Base-by-base conservation (phyloP, 2,888 invertebrate genomes). In the Esperia sulphurella region DNA sequence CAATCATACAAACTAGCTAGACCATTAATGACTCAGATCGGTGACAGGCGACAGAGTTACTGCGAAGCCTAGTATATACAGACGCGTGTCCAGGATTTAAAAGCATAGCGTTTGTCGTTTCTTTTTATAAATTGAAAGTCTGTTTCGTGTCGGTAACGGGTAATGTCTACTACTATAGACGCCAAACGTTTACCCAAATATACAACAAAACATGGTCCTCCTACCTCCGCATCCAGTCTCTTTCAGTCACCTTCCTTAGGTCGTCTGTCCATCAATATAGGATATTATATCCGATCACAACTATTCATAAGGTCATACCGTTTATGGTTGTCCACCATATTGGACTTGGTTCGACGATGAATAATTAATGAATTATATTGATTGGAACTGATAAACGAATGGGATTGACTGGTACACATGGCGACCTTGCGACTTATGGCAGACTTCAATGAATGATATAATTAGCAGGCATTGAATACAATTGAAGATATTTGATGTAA, bases 341-440 rank as follows among this genome's bases (percentile, higher is more conserved):
- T 52, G 40, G 52, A n/a, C n/a, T n/a, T n/a, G n/a, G 47, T 42
- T 51, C 45, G 53, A 52, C 53, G 49, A 33, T 58, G 55, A 51
- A 57, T 60, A 60, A 59, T 58, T 21, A 21, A 21, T 57, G 53
- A 57, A 57, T 37, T 55, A 46, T 54, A 61, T 62, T 61, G 56
- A 63, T 58, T 58, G 48, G 3, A 51, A 51, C 52, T 53, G 55
- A 48, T 59, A 55, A 48, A 21, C 21, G 21, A 21, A 21, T 21
- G 21, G 21, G 21, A 21, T 21, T 21, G 21, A 51, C 31, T 14
- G 12, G 10, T n/a, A 52, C 53, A 47, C 49, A 42, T 30, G 30
- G 45, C 47, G 61, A 53, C 66, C 67, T 68, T 68, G 62, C 45
- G 41, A 14, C 37, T 44, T 54, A 57, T 53, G 50, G 44, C 45